Percentiles rank a stretch among this genome's conserved stretches.
Evolutionary conservation across 2,888 invertebrate species (phyloP).

Genomic region (Leptopterna dolabrata): DNA sequence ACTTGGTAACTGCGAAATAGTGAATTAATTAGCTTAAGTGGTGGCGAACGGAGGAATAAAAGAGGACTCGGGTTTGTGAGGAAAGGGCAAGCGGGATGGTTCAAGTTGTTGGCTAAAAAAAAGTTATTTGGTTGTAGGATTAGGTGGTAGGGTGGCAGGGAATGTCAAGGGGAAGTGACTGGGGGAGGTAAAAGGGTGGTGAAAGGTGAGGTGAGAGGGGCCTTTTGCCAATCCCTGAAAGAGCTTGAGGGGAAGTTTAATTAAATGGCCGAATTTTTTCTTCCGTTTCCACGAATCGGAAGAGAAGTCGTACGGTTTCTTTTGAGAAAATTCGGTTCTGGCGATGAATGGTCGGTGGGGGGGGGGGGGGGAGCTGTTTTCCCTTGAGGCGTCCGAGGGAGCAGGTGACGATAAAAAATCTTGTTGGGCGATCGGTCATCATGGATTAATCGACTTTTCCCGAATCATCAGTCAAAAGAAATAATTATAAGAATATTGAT

Average conservation of each 20-base stretch:
- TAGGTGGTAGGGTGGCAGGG: too few species aligned
- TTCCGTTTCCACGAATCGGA: neutral
- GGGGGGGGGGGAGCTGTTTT: neutral
- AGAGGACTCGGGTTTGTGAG: neutral
- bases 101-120: neutral
- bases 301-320: neutral
- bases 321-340: too few species aligned
- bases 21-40: neutral
- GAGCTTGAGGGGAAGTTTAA: neutral
- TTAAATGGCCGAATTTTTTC: neutral
- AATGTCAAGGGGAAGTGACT: neutral
- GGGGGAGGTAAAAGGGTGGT: neutral
- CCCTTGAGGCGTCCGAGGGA: too few species aligned
- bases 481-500: too few species aligned
- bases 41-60: neutral
- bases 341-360: too few species aligned
- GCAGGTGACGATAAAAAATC: too few species aligned
- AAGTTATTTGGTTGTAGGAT: neutral
- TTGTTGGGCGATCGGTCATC: too few species aligned
- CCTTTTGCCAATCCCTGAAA: neutral
- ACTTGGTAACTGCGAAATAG: neutral
- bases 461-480: too few species aligned
- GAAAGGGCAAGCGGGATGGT: neutral
- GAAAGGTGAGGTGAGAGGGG: neutral
- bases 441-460: too few species aligned